Percentiles rank a stretch among this genome's conserved stretches.
Evolutionary conservation across 37 sponge, comb jelly and placozoan genomes (phyloP).

Genomic region (Corticium candelabrum): DNA sequence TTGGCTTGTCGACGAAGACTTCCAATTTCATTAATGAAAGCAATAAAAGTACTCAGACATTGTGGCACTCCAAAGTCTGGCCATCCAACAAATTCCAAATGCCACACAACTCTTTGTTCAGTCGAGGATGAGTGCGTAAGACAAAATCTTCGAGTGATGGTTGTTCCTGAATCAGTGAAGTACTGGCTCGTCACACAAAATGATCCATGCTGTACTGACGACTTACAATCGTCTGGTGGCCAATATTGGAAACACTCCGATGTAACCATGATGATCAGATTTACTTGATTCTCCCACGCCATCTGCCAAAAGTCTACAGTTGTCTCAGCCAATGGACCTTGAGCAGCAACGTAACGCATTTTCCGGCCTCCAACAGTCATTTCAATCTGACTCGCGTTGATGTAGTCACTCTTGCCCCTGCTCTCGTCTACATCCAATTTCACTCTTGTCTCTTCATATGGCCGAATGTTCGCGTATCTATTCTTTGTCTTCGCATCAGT

Average conservation of each 20-base stretch:
- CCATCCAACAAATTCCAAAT: too few species aligned
- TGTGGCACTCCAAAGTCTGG: too few species aligned
- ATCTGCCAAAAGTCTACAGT: conserved; percentile 95
- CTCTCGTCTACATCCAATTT: conserved; percentile 53
- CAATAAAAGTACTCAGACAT: too few species aligned
- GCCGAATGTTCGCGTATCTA: conserved; percentile 76
- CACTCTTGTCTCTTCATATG: conserved; percentile 78
- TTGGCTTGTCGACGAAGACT: conserved; percentile 1
- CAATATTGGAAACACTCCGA: conserved; percentile 18
- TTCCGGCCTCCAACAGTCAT: conserved; percentile 3
- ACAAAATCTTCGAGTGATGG: too few species aligned
- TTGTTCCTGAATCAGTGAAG: too few species aligned
- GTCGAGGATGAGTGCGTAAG: too few species aligned
- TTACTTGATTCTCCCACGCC: conserved; percentile 73
- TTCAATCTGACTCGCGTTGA: conserved; percentile 73
- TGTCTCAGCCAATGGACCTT: conserved; percentile 77
- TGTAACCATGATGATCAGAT: conserved; percentile 72
- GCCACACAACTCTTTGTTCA: too few species aligned
- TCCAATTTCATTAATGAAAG: not conserved
- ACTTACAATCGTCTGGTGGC: too few species aligned
- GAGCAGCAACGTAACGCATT: conserved; percentile 50
- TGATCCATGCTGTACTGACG: too few species aligned
- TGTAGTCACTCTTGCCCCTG: conserved; percentile 61
- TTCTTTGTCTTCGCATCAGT: conserved; percentile 67
- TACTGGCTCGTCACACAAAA: too few species aligned